Conservation (phyloP, 2,797 vertebrate genomes). For the Pangasius macronema region DNA sequence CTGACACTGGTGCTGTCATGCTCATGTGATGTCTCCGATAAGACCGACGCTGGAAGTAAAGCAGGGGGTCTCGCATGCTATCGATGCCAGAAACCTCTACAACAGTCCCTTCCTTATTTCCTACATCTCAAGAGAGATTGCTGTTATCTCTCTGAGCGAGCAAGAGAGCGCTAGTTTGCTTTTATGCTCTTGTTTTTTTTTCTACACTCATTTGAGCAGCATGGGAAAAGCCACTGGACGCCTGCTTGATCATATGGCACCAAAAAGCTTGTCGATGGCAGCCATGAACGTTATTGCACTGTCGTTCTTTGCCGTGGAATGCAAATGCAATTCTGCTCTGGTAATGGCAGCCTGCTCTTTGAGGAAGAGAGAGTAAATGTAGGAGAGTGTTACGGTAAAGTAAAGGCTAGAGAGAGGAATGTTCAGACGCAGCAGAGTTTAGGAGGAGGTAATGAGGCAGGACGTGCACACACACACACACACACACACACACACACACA, state of each 20-base stretch:
- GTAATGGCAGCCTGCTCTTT: slow-evolving; percentile 47
- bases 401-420: slow-evolving; percentile 55
- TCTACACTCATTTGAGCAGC: slow-evolving; percentile 40
- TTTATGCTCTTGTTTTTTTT: slow-evolving; percentile 11
- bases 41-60: slow-evolving; percentile 26
- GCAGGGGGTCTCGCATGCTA: background rate
- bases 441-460: slow-evolving; percentile 71
- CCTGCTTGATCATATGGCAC: slow-evolving; percentile 53
- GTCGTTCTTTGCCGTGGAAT: slow-evolving; percentile 42
- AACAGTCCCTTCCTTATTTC: background rate
- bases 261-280: slow-evolving; percentile 56
- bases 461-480: slow-evolving; percentile 47
- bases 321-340: slow-evolving; percentile 49
- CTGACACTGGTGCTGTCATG: slow-evolving; percentile 60
- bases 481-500: slow-evolving; percentile 54
- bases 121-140: too few relatives aligned
- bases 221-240: slow-evolving; percentile 32
- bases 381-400: slow-evolving; percentile 61
- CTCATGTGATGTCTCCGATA: slow-evolving; percentile 62
- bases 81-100: background rate
- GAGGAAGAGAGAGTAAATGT: slow-evolving; percentile 53
- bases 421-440: slow-evolving; percentile 65
- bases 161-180: background rate
- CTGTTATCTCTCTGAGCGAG: background rate
- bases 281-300: slow-evolving; percentile 48